These are phyloP conservation scores for Chalcis sispes DNA, from an alignment of 2,888 invertebrate genomes.

Conservation along the genomic window DNA sequence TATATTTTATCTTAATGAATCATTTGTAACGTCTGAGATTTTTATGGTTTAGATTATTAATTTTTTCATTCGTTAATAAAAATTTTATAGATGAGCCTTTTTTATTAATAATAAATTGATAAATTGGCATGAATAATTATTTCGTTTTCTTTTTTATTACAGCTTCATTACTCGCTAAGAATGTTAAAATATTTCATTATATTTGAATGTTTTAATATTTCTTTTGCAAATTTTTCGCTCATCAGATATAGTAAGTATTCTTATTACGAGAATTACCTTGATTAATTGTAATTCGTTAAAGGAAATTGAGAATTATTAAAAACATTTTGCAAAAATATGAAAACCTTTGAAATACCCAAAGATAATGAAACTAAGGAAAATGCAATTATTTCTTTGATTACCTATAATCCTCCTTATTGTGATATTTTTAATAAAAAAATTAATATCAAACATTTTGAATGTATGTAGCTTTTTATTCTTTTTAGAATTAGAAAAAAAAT, in stretches of 20 bases:
- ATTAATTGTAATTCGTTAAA: not conserved
- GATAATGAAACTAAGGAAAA: not conserved
- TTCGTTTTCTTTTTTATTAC: too few species aligned
- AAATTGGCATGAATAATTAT: not conserved
- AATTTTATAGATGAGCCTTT: not conserved
- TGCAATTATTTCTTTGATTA: constrained; percentile 3
- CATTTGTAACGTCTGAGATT: too few species aligned
- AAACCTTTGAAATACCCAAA: not conserved
- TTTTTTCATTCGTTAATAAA: not conserved
- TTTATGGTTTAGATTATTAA: too few species aligned
- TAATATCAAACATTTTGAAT: too few species aligned
- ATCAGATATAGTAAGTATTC: constrained; percentile 19
- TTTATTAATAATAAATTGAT: not conserved
- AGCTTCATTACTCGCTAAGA: not conserved
- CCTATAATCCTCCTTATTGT: constrained; percentile 11
- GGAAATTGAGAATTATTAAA: not conserved
- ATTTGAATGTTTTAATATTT: too few species aligned
- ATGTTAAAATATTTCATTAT: not conserved
- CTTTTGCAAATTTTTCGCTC: constrained; percentile 19
- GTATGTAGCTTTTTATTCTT: too few species aligned
- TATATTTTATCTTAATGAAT: too few species aligned
- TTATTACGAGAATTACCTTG: not conserved
- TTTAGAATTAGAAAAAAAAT: too few species aligned
- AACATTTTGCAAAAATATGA: not conserved
- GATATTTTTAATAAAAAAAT: too few species aligned